A percentile compares a stretch with the other conserved stretches of the same genome.
These are phyloP conservation scores for Eptatretus atami DNA, from an alignment of 2,797 vertebrate genomes.

Conservation along the genomic window DNA sequence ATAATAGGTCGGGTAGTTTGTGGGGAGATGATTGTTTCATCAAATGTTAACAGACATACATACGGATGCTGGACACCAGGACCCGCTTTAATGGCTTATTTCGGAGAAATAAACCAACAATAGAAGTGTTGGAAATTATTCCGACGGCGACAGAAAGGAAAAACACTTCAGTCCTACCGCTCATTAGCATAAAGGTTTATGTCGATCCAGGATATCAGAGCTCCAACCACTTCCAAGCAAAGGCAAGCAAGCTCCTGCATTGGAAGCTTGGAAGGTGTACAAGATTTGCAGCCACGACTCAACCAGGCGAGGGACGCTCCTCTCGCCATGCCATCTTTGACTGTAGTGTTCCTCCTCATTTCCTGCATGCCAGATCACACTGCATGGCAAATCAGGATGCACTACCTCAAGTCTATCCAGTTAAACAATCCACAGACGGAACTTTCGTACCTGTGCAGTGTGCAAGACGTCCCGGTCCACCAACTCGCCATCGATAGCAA, in stretches of 20 bases:
- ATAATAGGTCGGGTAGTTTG: too few relatives aligned
- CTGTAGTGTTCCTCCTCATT: conserved; percentile 55
- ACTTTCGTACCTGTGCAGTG: conserved; percentile 30
- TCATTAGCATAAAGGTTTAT: conserved; percentile 89
- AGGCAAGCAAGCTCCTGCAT: conserved; percentile 87
- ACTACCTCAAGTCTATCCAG: too few relatives aligned
- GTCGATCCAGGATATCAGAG: conserved; percentile 92
- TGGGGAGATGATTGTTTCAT: too few relatives aligned
- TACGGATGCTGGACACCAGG: too few relatives aligned
- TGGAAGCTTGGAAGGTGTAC: conserved; percentile 51
- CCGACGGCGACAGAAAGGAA: too few relatives aligned
- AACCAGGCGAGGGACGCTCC: conserved; percentile 70
- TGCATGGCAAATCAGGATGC: too few relatives aligned
- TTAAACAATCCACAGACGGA: neutral
- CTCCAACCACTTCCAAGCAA: conserved; percentile 93
- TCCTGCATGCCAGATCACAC: conserved; percentile 19
- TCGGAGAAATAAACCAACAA: too few relatives aligned
- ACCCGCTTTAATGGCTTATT: too few relatives aligned
- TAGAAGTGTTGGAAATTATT: too few relatives aligned
- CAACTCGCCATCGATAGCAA: conserved; percentile 80
- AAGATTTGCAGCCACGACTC: conserved; percentile 98
- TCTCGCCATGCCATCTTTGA: conserved; percentile 88
- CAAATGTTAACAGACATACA: too few relatives aligned
- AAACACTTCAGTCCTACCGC: conserved; percentile 20
- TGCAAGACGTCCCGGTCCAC: conserved; percentile 77